phyloP scores from a whole-genome alignment of 2,888 invertebrate species.

The Dinocampus coccinellae region DNA sequence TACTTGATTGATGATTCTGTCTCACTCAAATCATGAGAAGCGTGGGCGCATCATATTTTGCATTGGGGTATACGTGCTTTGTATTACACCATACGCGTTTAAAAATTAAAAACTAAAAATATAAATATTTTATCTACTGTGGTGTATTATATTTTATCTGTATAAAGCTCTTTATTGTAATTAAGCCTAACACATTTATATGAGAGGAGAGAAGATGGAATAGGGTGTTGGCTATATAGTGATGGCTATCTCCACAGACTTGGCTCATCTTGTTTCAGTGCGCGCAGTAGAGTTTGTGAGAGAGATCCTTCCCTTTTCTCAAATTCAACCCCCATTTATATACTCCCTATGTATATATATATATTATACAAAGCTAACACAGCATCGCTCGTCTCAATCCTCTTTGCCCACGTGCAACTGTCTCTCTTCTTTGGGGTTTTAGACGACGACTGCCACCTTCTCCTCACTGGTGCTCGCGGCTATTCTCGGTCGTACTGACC shows the following conservation, averaged over 20 bases:
- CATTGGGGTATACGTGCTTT: background rate
- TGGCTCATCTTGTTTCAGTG: conserved; percentile 46
- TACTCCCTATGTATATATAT: background rate
- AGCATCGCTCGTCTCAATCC: conserved; percentile 17
- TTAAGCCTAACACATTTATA: background rate
- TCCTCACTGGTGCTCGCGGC: conserved; percentile 57
- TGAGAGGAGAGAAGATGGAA: conserved; percentile 51
- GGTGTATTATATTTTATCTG: background rate
- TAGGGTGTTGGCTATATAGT: conserved; percentile 65
- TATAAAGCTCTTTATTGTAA: background rate
- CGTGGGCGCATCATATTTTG: conserved; percentile 56
- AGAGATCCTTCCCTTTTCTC: conserved; percentile 15
- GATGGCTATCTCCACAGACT: conserved; percentile 64
- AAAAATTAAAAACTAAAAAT: too few relatives aligned
- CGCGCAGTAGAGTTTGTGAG: conserved; percentile 24
- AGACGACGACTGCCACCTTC: conserved; percentile 26
- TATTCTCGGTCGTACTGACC: conserved; percentile 62
- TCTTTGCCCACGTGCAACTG: conserved; percentile 35
- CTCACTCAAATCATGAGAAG: conserved; percentile 15
- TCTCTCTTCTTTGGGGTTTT: conserved; percentile 24
- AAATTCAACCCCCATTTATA: conserved; percentile 28
- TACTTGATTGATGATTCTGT: conserved; percentile 68
- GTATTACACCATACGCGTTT: too few relatives aligned
- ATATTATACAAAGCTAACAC: conserved; percentile 10
- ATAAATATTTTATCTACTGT: background rate